Base-by-base conservation (phyloP, 1,140 invertebrate species). In the Cotesia chilonis region DNA sequence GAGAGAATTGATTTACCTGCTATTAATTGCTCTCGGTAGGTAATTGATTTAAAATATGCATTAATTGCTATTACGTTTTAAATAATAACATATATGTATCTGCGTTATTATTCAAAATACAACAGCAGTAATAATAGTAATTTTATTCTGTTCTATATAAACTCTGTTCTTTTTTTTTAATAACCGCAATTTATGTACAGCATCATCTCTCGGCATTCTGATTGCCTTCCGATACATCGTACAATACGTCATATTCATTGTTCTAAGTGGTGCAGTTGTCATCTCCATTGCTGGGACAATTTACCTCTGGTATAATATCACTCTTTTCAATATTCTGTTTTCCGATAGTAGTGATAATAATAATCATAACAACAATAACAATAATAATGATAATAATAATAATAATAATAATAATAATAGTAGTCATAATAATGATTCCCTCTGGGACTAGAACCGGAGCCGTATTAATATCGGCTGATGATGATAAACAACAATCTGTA, bases 181-280 rank as follows among this genome's bases (percentile, higher is more conserved):
- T 47, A 47, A 9, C 41, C 41, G 7, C 6, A 47, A 47, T 47
- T 47, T 10, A 47, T 77, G 88, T 88, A 70, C 83, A 92, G 91
- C 85, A 20, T 83, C 90, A 66, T 90, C 91, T 0, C 57, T 92
- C 17, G 74, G 90, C 3, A 87, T 92, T 41, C 81, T 92, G 7
- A 79, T 92, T 36, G 82, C 92, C 28, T 90, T 93, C 71, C 85
- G 90, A 73, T 92, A 88, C 78, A 78, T 91, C 36, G 91, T 90
- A 3, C 89, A 89, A 61, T 79, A 91, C 61, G 85, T 94, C 17
- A 90, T 94, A 66, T 94, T 92, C 90, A 78, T 93, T 4, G 89
- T 94, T 20, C 82, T 94, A 6, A 80, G 89, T 38, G 87, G 90
- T 1, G 88, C 90, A 7, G 85, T 90, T 14, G 38, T 92, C 1